Percentiles rank a stretch among this genome's conserved stretches.
Evolutionary conservation across 2,113 vertebrate species (phyloP).

Genomic region (Cygnus buccinator): DNA sequence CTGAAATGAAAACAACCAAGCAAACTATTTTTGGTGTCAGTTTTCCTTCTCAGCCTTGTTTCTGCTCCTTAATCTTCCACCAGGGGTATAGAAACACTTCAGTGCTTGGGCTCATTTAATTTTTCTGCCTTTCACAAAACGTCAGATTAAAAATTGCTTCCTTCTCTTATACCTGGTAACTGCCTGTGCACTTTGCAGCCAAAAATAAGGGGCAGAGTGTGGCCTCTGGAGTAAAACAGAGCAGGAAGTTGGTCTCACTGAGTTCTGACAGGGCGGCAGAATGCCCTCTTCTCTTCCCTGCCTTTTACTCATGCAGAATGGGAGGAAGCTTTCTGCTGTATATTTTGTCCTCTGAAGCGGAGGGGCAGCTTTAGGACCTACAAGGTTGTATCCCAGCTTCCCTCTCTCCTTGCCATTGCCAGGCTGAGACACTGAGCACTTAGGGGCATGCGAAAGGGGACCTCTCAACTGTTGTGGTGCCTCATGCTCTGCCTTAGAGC

Average conservation of each 20-base stretch:
- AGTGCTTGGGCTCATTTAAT: neutral
- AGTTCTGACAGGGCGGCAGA: neutral
- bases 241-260: neutral
- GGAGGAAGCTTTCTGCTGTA: neutral
- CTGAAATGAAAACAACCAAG: neutral
- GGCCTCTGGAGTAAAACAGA: neutral
- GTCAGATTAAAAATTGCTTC: neutral
- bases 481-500: neutral
- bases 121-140: neutral
- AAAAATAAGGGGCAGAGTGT: neutral
- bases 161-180: neutral
- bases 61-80: neutral
- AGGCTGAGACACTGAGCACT: neutral
- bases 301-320: neutral
- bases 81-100: neutral
- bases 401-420: neutral
- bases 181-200: neutral
- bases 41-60: neutral
- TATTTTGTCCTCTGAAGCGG: neutral
- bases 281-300: neutral
- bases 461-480: neutral
- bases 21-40: neutral
- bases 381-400: neutral
- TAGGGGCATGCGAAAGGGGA: neutral
- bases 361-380: neutral